Evolutionary conservation across 2,888 invertebrate genomes (phyloP), one percentile per base, ranked within the genome.

Genomic region (Spodoptera littoralis): DNA sequence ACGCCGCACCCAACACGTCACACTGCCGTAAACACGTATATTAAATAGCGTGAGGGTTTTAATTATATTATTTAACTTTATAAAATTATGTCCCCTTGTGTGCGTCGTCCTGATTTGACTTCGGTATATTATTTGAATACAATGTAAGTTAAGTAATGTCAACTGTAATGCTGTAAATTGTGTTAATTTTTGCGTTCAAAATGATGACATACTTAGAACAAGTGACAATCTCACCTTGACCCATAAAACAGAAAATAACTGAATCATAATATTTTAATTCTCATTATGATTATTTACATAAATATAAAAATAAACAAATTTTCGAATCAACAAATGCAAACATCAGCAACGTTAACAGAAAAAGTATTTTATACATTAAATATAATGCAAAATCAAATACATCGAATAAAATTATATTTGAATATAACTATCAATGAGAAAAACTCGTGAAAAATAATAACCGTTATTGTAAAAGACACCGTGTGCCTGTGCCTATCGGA

Each of bases 41-140:
- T 76, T 79, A 77, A 76, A 73, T 80, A 67, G 84, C 84, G 80
- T 83, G 84, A 77, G 73, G 61, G 58, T 68, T 80, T 73, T 73
- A 76, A 74, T 79, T 73, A 79, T 70, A 77, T 72, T 74, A 74
- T 82, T 77, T 70, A 70, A 76, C 68, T 79, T 79, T 79, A 77
- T 76, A 80, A 76, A 80, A 73, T 81, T 76, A 77, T 75, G 68
- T 51, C 59, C 49, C 64, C 58, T 54, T 69, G 74, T 76, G 67
- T 65, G 67, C 61, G 63, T 65, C 69, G 80, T 53, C 74, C 70
- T 67, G 77, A 73, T 70, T 80, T 69, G 73, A 74, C 80, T 76
- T 58, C 60, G 41, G 27, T 45, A 8, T 43, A 58, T 61, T 59
- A 60, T 65, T 58, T 46, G 49, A 43, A 60, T 56, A 45, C 50